Evolutionary conservation across 92 coral and sea anemone species (phyloP).

Genomic region (Bergia puertoricense): DNA sequence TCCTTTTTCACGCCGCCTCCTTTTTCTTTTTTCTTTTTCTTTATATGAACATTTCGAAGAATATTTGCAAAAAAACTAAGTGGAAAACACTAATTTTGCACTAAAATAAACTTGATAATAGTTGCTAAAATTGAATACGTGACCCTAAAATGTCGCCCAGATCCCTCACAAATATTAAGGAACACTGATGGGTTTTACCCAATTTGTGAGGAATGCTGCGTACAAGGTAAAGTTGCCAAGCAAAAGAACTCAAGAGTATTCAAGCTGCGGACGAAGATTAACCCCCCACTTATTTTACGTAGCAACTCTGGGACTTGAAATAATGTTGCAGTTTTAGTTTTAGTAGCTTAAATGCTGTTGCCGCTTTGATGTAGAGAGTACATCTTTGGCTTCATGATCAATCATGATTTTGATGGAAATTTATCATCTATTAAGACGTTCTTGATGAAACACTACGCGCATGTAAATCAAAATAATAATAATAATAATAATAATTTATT

Average conservation of each 20-base stretch:
- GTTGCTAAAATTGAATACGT: background rate
- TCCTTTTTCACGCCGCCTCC: background rate
- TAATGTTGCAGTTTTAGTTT: background rate
- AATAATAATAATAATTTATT: too few species aligned
- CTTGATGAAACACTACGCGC: background rate
- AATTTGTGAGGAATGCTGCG: constrained; percentile 4
- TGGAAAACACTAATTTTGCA: background rate
- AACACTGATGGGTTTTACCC: background rate
- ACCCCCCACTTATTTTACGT: background rate
- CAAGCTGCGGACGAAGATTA: constrained; percentile 4
- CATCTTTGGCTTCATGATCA: background rate
- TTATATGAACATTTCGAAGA: background rate
- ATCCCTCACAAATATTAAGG: background rate
- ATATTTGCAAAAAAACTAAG: background rate
- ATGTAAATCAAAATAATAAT: too few species aligned
- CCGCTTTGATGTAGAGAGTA: background rate
- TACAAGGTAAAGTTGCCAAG: constrained; percentile 24
- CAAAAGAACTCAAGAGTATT: background rate
- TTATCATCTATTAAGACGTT: background rate
- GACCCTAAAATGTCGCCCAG: background rate
- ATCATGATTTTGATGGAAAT: background rate
- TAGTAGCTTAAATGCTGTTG: background rate
- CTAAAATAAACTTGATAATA: too few species aligned
- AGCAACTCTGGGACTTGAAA: background rate
- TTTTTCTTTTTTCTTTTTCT: background rate